phyloP scores from a whole-genome alignment of 1,140 invertebrate genomes.

The Centruroides vittatus region DNA sequence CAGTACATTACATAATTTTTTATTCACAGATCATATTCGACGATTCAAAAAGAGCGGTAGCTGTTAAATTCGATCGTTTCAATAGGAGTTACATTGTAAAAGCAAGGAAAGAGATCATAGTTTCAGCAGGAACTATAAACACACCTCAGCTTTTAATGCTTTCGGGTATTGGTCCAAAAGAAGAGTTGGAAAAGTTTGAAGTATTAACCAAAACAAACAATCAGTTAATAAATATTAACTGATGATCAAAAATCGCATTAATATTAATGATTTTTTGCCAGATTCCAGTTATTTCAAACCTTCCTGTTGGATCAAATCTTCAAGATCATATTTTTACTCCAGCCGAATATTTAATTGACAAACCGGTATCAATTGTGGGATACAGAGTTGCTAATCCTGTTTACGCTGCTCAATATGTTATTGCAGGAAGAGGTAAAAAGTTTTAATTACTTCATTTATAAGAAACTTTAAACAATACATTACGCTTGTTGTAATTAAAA shows the following conservation, averaged over 20 bases:
- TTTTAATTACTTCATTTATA: too few relatives aligned
- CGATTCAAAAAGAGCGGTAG: slow-evolving; percentile 60
- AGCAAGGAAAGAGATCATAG: slow-evolving; percentile 68
- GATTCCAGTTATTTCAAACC: slow-evolving; percentile 40
- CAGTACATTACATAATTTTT: too few relatives aligned
- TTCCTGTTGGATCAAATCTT: slow-evolving; percentile 72
- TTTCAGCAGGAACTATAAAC: slow-evolving; percentile 75
- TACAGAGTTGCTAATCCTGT: too few relatives aligned
- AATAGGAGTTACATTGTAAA: slow-evolving; percentile 50
- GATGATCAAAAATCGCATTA: too few relatives aligned
- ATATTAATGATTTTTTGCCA: not conserved
- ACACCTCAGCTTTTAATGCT: slow-evolving; percentile 84
- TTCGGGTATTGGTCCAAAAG: slow-evolving; percentile 70
- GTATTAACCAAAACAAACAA: slow-evolving; percentile 30
- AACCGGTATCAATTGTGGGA: too few relatives aligned
- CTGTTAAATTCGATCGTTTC: slow-evolving; percentile 66
- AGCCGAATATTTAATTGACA: not conserved
- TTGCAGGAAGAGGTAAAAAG: too few relatives aligned
- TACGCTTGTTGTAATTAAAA: too few relatives aligned
- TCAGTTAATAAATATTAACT: too few relatives aligned
- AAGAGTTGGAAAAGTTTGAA: slow-evolving; percentile 53
- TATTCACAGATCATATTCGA: slow-evolving; percentile 43
- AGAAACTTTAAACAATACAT: too few relatives aligned
- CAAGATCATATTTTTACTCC: slow-evolving; percentile 28
- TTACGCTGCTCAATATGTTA: too few relatives aligned